Conservation (phyloP, 2,888 invertebrate genomes). For the Proisotoma minuta region DNA sequence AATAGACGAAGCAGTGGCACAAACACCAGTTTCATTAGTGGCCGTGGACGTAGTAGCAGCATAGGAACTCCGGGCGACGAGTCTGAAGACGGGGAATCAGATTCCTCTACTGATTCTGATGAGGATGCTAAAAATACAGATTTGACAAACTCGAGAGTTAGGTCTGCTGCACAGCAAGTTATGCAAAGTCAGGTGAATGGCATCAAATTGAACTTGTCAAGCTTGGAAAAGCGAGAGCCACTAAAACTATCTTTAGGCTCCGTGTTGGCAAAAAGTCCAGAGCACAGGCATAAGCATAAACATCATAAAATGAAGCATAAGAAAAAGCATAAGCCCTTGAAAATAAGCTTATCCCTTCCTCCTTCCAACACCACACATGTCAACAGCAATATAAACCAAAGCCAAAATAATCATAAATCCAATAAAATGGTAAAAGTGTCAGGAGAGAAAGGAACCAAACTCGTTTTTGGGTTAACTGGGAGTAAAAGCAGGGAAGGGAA, state of each 20-base stretch:
- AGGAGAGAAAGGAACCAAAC: slow-evolving; percentile 4
- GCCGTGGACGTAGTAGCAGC: slow-evolving; percentile 3
- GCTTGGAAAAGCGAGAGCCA: slow-evolving; percentile 32
- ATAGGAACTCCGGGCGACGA: slow-evolving; percentile 2
- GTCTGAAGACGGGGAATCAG: slow-evolving; percentile 4
- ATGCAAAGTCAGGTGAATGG: slow-evolving; percentile 23
- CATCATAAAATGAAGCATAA: slow-evolving; percentile 39
- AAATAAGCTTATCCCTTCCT: slow-evolving; percentile 31
- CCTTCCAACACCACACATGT: slow-evolving; percentile 19
- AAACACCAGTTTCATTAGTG: neutral
- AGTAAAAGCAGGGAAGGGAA: slow-evolving; percentile 16
- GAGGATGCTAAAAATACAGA: neutral
- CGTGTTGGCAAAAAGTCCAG: slow-evolving; percentile 31
- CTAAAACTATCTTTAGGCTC: slow-evolving; percentile 32
- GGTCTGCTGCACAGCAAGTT: neutral
- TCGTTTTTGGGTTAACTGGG: neutral
- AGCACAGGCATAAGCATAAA: slow-evolving; percentile 45
- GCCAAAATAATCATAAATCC: slow-evolving; percentile 22
- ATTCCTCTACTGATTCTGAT: neutral
- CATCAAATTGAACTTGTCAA: slow-evolving; percentile 37
- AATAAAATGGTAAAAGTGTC: slow-evolving; percentile 14
- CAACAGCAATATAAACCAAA: slow-evolving; percentile 25
- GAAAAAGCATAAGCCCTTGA: slow-evolving; percentile 39
- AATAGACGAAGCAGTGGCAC: neutral
- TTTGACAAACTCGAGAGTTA: neutral